Base-by-base conservation (phyloP, 2,113 vertebrate genomes). In the Chaetodon trifascialis region DNA sequence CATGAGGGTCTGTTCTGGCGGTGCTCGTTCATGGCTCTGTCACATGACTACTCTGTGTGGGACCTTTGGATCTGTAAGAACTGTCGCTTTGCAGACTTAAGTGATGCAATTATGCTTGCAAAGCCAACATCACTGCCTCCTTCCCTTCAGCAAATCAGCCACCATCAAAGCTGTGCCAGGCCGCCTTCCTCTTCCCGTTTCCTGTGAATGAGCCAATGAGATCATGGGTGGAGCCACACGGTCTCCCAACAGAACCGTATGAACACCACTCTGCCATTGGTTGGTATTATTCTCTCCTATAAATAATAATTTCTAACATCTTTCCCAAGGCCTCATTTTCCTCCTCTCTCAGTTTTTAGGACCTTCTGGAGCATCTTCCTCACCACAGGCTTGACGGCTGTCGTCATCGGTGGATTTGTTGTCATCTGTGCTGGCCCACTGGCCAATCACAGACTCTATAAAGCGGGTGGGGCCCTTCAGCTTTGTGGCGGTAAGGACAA, bases 291-390 rank as follows among this genome's bases (percentile, higher is more conserved):
- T 17, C 11, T 3, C 5, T 15, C 11, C 2, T 0, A 34, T 15
- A 3, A 21, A 15, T 11, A 0, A 17, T 23, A 19, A 15, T 30
- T 58, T 16, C 49, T 11, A 5, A 23, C 4, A 2, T 17, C 17
- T 7, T 5, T 47, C 2, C 5, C 15, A 1, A 15, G 1, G 16
- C 8, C 5, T 54, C 17, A 6, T 47, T 63, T 25, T 21, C 8
- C 38, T 40, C 38, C 0, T 21, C 2, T 21, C 1, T 64, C 74
- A 90, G 91, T 88, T 23, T 90, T 84, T 7, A 87, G 86, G 73
- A 90, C 88, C 5, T 90, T 89, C 85, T 91, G 89, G 91, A 90
- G 88, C 83, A 68, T 90, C 86, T 92, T 91, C 76, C 86, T 91
- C 0, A 9, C 84, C 19, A 0, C 49, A n/a, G 89, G 82, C 5